A percentile compares a stretch with the other conserved stretches of the same genome.
Conservation (phyloP, 1,140 invertebrate species). For the Psilanteris sp. region DNA sequence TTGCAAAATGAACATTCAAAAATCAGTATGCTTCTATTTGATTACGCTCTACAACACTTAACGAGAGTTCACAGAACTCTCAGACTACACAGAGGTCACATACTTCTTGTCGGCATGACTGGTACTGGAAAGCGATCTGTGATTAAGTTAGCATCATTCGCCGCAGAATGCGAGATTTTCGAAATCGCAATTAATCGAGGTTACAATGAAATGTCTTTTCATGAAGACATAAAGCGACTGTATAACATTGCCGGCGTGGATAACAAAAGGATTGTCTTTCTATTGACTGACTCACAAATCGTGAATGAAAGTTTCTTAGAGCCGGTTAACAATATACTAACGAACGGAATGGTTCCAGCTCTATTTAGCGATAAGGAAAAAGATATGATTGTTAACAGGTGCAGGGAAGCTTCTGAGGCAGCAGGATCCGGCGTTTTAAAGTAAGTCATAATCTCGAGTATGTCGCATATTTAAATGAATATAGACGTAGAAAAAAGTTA, state of each 20-base stretch:
- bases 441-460: no score
- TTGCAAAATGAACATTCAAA: slow-evolving; percentile 80
- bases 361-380: slow-evolving; percentile 93
- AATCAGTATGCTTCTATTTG: slow-evolving; percentile 91
- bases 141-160: slow-evolving; percentile 86
- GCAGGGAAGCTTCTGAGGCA: slow-evolving; percentile 84
- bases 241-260: slow-evolving; percentile 87
- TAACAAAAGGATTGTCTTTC: slow-evolving; percentile 88
- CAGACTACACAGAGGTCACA: slow-evolving; percentile 90
- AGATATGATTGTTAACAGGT: slow-evolving; percentile 85
- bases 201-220: slow-evolving; percentile 90
- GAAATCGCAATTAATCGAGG: slow-evolving; percentile 89
- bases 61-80: slow-evolving; percentile 91
- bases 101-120: slow-evolving; percentile 91
- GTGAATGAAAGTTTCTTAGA: slow-evolving; percentile 91
- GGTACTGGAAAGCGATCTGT: slow-evolving; percentile 91
- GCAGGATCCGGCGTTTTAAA: slow-evolving; percentile 86
- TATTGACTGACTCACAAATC: slow-evolving; percentile 90
- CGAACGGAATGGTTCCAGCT: slow-evolving; percentile 90
- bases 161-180: slow-evolving; percentile 90
- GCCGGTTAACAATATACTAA: slow-evolving; percentile 93
- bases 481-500: no score
- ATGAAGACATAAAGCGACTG: slow-evolving; percentile 90
- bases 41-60: slow-evolving; percentile 93
- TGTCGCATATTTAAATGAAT: no score